phyloP scores from a whole-genome alignment of 2,797 vertebrate genomes.

The Hemitrygon akajei region DNA sequence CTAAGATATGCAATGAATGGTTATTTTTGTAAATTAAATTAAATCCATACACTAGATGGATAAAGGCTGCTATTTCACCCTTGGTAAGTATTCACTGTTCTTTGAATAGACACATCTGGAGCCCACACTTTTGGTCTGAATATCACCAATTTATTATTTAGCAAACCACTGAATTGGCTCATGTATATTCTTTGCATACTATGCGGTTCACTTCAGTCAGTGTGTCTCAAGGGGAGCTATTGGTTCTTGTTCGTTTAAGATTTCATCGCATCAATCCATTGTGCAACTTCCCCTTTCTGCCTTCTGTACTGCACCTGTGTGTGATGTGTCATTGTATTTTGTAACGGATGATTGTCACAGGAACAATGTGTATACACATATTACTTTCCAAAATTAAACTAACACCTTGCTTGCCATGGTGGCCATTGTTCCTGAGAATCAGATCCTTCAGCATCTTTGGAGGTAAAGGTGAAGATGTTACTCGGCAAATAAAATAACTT shows the following conservation, averaged over 20 bases:
- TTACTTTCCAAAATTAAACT: not conserved
- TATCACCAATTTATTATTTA: constrained; percentile 20
- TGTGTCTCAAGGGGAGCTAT: constrained; percentile 7
- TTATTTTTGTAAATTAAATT: constrained; percentile 3
- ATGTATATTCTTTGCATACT: constrained; percentile 12
- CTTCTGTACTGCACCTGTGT: constrained; percentile 4
- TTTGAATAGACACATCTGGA: constrained; percentile 15
- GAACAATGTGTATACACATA: not conserved
- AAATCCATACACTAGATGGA: not conserved
- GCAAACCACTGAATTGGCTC: constrained; percentile 14
- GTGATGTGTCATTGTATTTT: not conserved
- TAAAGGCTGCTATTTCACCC: not conserved
- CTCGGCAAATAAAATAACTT: not conserved
- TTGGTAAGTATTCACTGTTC: not conserved
- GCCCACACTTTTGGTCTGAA: constrained; percentile 12
- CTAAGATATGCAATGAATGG: not conserved
- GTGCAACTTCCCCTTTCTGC: constrained; percentile 19
- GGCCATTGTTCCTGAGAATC: not conserved
- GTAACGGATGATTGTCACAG: not conserved
- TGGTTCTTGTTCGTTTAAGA: not conserved
- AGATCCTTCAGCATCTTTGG: not conserved
- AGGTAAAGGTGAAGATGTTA: not conserved
- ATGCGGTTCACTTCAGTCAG: not conserved
- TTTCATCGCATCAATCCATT: not conserved
- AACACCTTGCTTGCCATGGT: not conserved